These are phyloP conservation scores for Leuciscus waleckii DNA, from an alignment of 2,797 vertebrate genomes.

Conservation along the genomic window DNA sequence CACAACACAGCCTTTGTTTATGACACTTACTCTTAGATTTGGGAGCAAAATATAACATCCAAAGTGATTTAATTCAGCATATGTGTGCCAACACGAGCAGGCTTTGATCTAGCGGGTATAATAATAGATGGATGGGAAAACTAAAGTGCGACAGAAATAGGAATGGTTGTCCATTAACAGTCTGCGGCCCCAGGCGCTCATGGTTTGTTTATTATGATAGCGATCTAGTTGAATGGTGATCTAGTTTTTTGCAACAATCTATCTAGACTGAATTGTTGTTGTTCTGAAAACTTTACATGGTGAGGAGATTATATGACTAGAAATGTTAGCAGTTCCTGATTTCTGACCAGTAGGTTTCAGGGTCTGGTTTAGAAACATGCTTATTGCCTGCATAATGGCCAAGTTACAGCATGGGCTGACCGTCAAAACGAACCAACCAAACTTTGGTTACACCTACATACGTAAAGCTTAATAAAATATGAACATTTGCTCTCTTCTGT, in stretches of 20 bases:
- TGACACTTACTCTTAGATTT: background rate
- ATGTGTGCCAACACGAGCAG: constrained; percentile 4
- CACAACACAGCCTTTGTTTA: background rate
- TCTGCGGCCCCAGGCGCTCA: background rate
- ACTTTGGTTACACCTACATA: background rate
- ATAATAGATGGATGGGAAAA: constrained; percentile 12
- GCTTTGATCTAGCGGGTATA: background rate
- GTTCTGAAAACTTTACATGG: background rate
- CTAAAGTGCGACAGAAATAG: constrained; percentile 19
- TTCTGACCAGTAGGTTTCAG: background rate
- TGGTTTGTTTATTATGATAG: constrained; percentile 9
- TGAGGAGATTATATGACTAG: too few species aligned
- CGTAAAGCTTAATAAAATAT: background rate
- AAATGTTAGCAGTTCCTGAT: background rate
- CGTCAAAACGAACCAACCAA: background rate
- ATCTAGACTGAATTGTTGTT: background rate
- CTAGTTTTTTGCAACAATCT: background rate
- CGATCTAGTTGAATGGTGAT: background rate
- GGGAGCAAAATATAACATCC: background rate
- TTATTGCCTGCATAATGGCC: background rate
- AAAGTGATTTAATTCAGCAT: background rate
- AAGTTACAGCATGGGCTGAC: background rate
- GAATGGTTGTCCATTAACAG: background rate
- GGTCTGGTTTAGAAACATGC: background rate
- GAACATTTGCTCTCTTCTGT: constrained; percentile 7